Percentiles rank a stretch among this genome's conserved stretches.
Conservation (phyloP, 2,888 invertebrate genomes). For the Halictus quadricinctus region DNA sequence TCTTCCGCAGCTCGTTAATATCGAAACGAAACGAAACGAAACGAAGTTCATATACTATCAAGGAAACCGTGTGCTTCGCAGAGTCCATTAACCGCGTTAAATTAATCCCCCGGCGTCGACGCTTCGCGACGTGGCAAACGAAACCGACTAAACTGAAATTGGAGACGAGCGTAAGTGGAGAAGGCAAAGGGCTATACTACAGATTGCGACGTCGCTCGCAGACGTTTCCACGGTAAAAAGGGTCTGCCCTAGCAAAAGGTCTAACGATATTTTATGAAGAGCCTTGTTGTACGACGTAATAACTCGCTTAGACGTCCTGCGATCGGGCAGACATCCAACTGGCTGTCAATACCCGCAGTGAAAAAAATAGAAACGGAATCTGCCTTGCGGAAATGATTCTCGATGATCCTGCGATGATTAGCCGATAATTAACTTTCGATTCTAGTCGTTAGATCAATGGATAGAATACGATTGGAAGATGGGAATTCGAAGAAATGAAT, state of each 20-base stretch:
- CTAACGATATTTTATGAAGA: constrained; percentile 50
- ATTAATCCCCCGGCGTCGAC: constrained; percentile 6
- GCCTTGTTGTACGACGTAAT: constrained; percentile 61
- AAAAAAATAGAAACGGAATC: neutral
- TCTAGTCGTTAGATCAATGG: neutral
- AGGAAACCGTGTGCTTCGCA: neutral
- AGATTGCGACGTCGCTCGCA: constrained; percentile 54
- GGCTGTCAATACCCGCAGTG: constrained; percentile 47
- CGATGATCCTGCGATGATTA: neutral
- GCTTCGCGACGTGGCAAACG: neutral
- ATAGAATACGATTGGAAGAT: neutral
- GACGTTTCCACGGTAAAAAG: constrained; percentile 24
- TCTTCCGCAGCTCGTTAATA: constrained; percentile 1
- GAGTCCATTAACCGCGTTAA: constrained; percentile 29
- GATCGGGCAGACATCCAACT: constrained; percentile 56
- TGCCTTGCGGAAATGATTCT: neutral
- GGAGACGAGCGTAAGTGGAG: neutral
- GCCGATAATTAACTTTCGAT: neutral
- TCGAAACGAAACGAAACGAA: constrained; percentile 13
- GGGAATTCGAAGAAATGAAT: too few species aligned
- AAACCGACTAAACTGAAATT: constrained; percentile 22
- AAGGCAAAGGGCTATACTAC: constrained; percentile 22
- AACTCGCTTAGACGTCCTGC: constrained; percentile 54
- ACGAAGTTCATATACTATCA: neutral
- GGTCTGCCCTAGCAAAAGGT: constrained; percentile 8